These are phyloP conservation scores for Aurelia sp. DNA, from an alignment of 30 jellyfish, hydroid and myxozoan species.

Conservation along the genomic window DNA sequence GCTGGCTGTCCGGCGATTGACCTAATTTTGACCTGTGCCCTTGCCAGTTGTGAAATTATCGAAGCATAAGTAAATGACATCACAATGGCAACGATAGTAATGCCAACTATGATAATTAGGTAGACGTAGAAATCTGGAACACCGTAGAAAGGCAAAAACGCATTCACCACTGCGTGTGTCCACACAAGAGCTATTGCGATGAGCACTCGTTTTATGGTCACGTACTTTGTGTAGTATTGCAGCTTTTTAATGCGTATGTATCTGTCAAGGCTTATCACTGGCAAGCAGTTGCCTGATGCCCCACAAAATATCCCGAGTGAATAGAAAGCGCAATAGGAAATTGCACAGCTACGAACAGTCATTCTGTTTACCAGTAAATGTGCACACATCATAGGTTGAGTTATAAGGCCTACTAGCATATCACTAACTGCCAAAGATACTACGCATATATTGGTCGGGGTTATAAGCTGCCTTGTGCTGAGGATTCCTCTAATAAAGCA, in stretches of 20 bases:
- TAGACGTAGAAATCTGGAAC: conserved; percentile 20
- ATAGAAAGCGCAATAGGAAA: not conserved
- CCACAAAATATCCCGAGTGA: conserved; percentile 54
- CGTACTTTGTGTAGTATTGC: conserved; percentile 54
- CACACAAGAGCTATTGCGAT: conserved; percentile 34
- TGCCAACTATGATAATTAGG: conserved; percentile 25
- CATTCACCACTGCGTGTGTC: conserved; percentile 39
- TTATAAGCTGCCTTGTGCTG: too few relatives aligned
- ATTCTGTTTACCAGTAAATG: not conserved
- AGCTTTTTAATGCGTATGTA: conserved; percentile 64
- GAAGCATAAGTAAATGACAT: conserved; percentile 44
- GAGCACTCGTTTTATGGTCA: conserved; percentile 46
- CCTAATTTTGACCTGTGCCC: not conserved
- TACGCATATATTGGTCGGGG: conserved; percentile 27
- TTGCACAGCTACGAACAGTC: not conserved
- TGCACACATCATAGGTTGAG: conserved; percentile 57
- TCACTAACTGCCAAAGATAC: conserved; percentile 49
- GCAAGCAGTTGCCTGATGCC: conserved; percentile 67
- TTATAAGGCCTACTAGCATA: conserved; percentile 57
- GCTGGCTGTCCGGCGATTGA: not conserved
- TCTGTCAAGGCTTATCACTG: conserved; percentile 63
- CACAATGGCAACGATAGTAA: not conserved
- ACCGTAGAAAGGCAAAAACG: conserved; percentile 56
- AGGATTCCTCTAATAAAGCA: too few relatives aligned
- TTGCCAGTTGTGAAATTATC: conserved; percentile 5